phyloP scores from a whole-genome alignment of 2,888 invertebrate species.

The Ophion obscuratus region DNA sequence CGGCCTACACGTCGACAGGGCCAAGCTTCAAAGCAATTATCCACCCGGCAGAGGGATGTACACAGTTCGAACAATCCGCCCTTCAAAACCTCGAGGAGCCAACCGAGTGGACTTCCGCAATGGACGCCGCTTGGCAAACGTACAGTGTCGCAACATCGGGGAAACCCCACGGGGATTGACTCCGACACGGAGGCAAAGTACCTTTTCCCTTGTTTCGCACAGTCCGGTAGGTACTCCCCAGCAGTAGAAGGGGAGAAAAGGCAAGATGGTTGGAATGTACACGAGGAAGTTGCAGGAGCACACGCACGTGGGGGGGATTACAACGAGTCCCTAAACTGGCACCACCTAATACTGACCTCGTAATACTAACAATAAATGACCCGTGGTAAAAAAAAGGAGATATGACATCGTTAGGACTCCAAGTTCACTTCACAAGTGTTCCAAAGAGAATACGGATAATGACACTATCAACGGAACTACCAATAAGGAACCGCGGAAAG shows the following conservation, averaged over 20 bases:
- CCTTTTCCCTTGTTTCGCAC: neutral
- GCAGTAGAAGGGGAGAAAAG: neutral
- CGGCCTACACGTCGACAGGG: neutral
- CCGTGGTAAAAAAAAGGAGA: neutral
- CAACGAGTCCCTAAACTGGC: neutral
- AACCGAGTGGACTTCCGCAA: slow-evolving; percentile 14
- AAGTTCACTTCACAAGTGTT: neutral
- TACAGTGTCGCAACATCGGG: slow-evolving; percentile 9
- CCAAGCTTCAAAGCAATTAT: slow-evolving; percentile 53
- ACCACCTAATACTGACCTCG: neutral
- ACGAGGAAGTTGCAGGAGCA: neutral
- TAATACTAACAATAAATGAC: neutral
- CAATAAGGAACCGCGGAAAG: neutral
- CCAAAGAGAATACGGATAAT: neutral
- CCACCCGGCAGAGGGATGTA: slow-evolving; percentile 13
- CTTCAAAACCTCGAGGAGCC: slow-evolving; percentile 16
- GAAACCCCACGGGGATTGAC: slow-evolving; percentile 24
- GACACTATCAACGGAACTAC: neutral
- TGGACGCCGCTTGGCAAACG: slow-evolving; percentile 14
- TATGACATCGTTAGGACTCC: neutral
- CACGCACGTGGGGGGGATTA: neutral
- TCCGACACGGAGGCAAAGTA: neutral
- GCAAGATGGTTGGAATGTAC: neutral
- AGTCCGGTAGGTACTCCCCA: neutral
- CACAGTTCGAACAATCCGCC: slow-evolving; percentile 33